phyloP scores from a whole-genome alignment of 2,113 vertebrate genomes.

The Meleagris gallopavo region DNA sequence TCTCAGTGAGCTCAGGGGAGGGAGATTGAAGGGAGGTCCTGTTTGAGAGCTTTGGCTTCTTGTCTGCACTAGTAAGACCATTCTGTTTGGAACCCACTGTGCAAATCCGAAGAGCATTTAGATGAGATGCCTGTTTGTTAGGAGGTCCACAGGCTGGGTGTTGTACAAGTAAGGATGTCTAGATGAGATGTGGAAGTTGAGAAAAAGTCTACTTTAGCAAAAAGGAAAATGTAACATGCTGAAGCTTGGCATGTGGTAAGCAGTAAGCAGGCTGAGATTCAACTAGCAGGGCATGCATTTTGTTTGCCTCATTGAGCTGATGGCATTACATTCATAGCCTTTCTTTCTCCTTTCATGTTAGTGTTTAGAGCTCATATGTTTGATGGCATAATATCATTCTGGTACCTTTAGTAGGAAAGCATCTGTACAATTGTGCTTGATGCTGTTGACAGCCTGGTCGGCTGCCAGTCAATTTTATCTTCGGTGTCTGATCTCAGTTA shows the following conservation, averaged over 20 bases:
- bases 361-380: background rate
- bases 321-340: background rate
- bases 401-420: slow-evolving; percentile 45
- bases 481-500: slow-evolving; percentile 34
- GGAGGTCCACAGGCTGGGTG: background rate
- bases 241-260: background rate
- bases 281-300: background rate
- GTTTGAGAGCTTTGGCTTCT: background rate
- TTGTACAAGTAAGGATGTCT: background rate
- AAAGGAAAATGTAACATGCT: background rate
- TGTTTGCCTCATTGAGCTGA: slow-evolving; percentile 35
- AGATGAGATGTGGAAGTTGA: background rate
- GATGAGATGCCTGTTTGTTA: background rate
- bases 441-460: slow-evolving; percentile 44
- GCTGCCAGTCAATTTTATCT: slow-evolving; percentile 62
- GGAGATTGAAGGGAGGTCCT: background rate
- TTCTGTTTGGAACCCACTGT: fast-evolving
- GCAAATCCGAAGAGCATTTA: background rate
- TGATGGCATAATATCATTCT: slow-evolving; percentile 1
- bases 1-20: background rate
- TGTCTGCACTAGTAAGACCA: background rate
- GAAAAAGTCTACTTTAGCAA: background rate
- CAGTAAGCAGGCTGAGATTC: background rate
- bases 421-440: slow-evolving; percentile 17
- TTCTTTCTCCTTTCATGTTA: slow-evolving; percentile 23